A percentile compares a stretch with the other conserved stretches of the same genome.
Evolutionary conservation across 1,140 invertebrate species (phyloP).

Genomic region (Babylonia areolata): DNA sequence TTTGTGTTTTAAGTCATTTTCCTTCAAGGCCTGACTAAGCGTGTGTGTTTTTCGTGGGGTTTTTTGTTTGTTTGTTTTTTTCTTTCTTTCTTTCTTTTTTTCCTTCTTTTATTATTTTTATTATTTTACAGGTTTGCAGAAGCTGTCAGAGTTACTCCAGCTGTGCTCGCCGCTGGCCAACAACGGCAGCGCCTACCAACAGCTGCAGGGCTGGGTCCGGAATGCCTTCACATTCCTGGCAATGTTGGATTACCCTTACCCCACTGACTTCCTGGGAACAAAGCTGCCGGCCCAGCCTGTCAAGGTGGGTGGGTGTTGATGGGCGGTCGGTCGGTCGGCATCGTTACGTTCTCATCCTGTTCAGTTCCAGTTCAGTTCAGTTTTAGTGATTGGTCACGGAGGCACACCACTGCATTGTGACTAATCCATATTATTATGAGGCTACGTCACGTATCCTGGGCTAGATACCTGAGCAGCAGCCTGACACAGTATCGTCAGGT

Average conservation of each 20-base stretch:
- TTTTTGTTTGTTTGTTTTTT: not conserved
- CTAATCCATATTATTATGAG: too few relatives aligned
- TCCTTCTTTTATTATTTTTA: too few relatives aligned
- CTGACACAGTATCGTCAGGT: too few relatives aligned
- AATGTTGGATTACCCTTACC: constrained; percentile 96
- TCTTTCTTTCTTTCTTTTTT: not conserved
- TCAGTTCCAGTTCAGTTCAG: too few relatives aligned
- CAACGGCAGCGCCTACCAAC: constrained; percentile 56
- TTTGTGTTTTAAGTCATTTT: not conserved
- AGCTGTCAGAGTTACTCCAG: constrained; percentile 54
- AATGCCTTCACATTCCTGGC: constrained; percentile 87
- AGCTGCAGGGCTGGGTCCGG: constrained; percentile 71
- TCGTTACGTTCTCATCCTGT: too few relatives aligned
- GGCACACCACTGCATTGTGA: too few relatives aligned
- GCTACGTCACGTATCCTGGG: too few relatives aligned
- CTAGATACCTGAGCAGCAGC: too few relatives aligned
- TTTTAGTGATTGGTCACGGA: too few relatives aligned
- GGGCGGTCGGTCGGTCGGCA: too few relatives aligned
- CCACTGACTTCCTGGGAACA: constrained; percentile 82
- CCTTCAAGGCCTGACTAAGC: not conserved
- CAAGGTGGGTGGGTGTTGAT: too few relatives aligned
- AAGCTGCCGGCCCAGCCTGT: constrained; percentile 88
- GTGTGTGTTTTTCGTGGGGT: not conserved
- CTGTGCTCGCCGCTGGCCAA: constrained; percentile 66
- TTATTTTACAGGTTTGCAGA: constrained; percentile 53